phyloP scores from a whole-genome alignment of 1,140 invertebrate genomes.

The Pantala flavescens region DNA sequence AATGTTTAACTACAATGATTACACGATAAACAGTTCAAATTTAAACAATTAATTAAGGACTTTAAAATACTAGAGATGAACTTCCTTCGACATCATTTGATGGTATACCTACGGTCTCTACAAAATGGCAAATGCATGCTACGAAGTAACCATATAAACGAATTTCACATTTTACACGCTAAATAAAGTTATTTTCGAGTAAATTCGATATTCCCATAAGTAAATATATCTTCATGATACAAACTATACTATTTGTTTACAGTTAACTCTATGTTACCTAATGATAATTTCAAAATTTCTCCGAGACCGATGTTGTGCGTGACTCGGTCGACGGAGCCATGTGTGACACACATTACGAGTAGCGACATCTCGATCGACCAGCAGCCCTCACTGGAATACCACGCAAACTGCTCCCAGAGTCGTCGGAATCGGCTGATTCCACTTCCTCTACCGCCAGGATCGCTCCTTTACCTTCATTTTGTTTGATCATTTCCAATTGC shows the following conservation, averaged over 20 bases:
- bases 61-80: no score
- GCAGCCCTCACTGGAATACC: slow-evolving; percentile 21
- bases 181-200: no score
- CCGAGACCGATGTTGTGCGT: not conserved
- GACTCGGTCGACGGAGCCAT: slow-evolving; percentile 18
- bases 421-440: slow-evolving; percentile 18
- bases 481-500: not conserved
- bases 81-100: no score
- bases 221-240: no score
- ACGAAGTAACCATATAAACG: not conserved
- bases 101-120: not conserved
- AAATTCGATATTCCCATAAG: no score
- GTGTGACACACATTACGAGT: slow-evolving; percentile 23
- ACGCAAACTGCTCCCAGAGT: slow-evolving; percentile 18
- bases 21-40: no score
- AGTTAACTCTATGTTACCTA: not conserved
- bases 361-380: slow-evolving; percentile 23
- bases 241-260: no score
- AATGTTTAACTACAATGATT: no score
- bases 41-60: no score
- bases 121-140: not conserved
- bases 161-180: no score
- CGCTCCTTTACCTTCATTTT: not conserved
- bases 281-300: not conserved
- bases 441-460: slow-evolving; percentile 19